Evolutionary conservation across 2,113 vertebrate species (phyloP), one percentile per base, ranked within the genome.

Genomic region (Jacana jacana): DNA sequence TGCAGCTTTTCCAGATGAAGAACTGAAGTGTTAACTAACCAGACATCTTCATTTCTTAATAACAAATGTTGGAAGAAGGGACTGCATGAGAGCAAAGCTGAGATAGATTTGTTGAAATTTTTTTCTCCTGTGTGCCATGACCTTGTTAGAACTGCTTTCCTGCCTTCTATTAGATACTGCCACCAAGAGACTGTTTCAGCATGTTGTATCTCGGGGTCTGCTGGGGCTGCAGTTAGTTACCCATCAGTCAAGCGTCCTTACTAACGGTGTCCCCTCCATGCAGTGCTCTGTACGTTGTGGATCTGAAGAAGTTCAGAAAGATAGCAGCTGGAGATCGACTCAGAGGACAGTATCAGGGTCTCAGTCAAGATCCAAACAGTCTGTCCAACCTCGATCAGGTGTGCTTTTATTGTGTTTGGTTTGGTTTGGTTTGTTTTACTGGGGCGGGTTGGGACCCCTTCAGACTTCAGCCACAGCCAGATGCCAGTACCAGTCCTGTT

Each of bases 331-430:
- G 99, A 89, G 99, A 99, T 97, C 98, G 99, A 49, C 99, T 99
- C 42, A 92, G 99, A 88, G 99, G 99, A 48, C 99, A 99, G 42
- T 99, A 99, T 91, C 99, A 99, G 97, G 99, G 99, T 6, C 98
- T 99, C 81, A 99, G 99, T 94, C 99, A 99, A 81, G 99, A 99
- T 95, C 99, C 99, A 49, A 99, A 99, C 98, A 99, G 99, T 77
- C 97, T 99, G 55, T 99, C 99, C 90, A 99, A 99, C 97, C 99
- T 99, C 18, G 99, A 99, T 94, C 99, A 99, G 98, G 99, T 99
- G 92, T 95, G 98, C 92, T 77, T 52, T 39, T 8, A 18, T 6
- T 69, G 31, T 9, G 27, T 63, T 88, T 95, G 35, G 4, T 72
- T 70, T 68, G 60, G 60, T 58, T 24, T 42, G 40, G 40, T 42